Percentiles rank a stretch among this genome's conserved stretches.
Evolutionary conservation across 2,888 invertebrate species (phyloP).

Genomic region (Coronaproctus castanopsis): DNA sequence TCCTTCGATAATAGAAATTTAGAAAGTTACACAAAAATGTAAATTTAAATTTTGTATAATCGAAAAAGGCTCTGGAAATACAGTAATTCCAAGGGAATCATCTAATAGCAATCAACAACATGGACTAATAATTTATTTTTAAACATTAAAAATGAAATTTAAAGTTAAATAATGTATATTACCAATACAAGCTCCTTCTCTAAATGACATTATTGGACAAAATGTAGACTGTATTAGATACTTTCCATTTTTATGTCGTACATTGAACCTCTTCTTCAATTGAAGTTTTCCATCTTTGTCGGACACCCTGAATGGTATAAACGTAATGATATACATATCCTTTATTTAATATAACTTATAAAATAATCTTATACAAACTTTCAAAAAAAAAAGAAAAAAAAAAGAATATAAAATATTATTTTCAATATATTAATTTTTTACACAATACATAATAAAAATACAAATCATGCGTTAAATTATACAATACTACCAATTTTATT

Average conservation of each 20-base stretch:
- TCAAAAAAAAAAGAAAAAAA: not conserved
- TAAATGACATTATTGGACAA: conserved; percentile 67
- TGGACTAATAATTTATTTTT: no score
- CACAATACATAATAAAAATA: no score
- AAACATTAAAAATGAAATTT: no score
- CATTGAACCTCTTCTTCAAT: conserved; percentile 42
- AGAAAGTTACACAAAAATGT: no score
- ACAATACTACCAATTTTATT: no score
- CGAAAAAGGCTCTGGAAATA: no score
- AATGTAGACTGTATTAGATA: conserved; percentile 48
- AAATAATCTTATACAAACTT: not conserved
- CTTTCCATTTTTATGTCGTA: conserved; percentile 35
- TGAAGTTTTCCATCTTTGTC: conserved; percentile 44
- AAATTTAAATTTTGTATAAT: no score
- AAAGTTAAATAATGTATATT: no score
- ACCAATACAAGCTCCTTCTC: conserved; percentile 59
- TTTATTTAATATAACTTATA: not conserved
- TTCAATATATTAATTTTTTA: not conserved
- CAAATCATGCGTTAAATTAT: no score
- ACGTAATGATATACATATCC: not conserved
- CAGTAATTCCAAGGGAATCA: no score
- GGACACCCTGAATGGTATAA: conserved; percentile 32
- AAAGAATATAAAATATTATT: conserved; percentile 1
- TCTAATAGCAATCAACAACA: no score
- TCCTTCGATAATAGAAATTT: no score